A percentile compares a stretch with the other conserved stretches of the same genome.
These are phyloP conservation scores for Rhyacophila evoluta DNA, from an alignment of 2,888 invertebrate genomes.

Conservation along the genomic window DNA sequence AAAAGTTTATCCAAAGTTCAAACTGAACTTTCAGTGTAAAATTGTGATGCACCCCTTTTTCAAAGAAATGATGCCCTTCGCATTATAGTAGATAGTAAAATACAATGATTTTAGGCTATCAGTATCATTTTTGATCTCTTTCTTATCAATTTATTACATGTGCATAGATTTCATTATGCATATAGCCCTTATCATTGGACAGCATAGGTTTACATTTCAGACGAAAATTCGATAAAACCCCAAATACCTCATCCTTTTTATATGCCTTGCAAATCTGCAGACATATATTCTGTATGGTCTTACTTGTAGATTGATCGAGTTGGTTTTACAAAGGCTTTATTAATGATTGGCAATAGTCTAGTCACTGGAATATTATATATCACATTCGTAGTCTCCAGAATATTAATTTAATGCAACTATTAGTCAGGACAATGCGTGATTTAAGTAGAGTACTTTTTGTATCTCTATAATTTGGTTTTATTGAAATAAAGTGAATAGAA, in stretches of 20 bases:
- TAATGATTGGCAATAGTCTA: conserved; percentile 11
- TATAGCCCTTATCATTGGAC: not conserved
- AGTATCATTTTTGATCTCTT: not conserved
- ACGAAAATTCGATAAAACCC: not conserved
- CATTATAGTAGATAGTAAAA: too few relatives aligned
- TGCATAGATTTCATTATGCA: not conserved
- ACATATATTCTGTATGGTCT: not conserved
- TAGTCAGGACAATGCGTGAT: too few relatives aligned
- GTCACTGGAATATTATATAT: not conserved
- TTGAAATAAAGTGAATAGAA: too few relatives aligned
- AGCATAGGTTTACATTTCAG: not conserved
- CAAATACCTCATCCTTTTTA: not conserved
- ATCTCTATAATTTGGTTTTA: too few relatives aligned
- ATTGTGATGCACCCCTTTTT: too few relatives aligned
- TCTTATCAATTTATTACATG: not conserved
- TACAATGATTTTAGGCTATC: too few relatives aligned
- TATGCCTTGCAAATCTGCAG: not conserved
- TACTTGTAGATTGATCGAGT: not conserved
- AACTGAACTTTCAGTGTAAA: too few relatives aligned
- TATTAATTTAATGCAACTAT: too few relatives aligned
- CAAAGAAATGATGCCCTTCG: too few relatives aligned
- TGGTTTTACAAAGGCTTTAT: not conserved
- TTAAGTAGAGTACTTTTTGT: too few relatives aligned
- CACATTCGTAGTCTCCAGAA: too few relatives aligned
- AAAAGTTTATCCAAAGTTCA: too few relatives aligned